phyloP scores from a whole-genome alignment of 2,888 invertebrate genomes.

The Lochmaea capreae region DNA sequence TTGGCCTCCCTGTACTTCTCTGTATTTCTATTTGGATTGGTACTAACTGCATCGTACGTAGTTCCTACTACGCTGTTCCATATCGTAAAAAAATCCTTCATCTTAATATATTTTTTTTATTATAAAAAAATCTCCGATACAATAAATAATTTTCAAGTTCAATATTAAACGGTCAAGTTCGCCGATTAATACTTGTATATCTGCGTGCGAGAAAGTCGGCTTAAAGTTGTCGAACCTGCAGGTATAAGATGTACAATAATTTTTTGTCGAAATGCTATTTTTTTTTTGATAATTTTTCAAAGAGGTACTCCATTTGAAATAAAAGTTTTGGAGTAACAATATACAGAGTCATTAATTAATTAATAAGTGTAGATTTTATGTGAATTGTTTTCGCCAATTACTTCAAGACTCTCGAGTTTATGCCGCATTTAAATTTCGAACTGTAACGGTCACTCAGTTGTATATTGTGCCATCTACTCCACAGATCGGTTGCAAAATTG shows the following conservation, averaged over 20 bases:
- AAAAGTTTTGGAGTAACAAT: too few species aligned
- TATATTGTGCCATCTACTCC: too few species aligned
- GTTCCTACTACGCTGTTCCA: slow-evolving; percentile 57
- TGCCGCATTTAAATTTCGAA: too few species aligned
- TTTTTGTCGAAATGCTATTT: too few species aligned
- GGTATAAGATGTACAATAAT: background rate
- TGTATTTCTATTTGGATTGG: slow-evolving; percentile 33
- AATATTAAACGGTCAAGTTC: slow-evolving; percentile 9
- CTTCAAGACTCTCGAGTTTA: too few species aligned
- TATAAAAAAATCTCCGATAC: background rate
- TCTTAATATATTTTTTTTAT: slow-evolving; percentile 43
- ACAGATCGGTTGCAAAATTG: too few species aligned
- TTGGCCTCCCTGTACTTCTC: background rate
- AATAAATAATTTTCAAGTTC: slow-evolving; percentile 34
- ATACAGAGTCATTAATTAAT: too few species aligned
- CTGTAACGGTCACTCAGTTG: too few species aligned
- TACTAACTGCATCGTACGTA: slow-evolving; percentile 58
- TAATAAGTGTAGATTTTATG: too few species aligned
- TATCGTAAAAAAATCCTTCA: slow-evolving; percentile 59
- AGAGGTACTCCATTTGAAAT: background rate
- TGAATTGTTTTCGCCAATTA: too few species aligned
- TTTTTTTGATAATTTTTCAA: background rate
- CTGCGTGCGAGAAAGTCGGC: slow-evolving; percentile 3
- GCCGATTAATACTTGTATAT: background rate
- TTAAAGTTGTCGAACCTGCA: slow-evolving; percentile 11